These are phyloP conservation scores for Spodoptera litura DNA, from an alignment of 1,140 invertebrate species.

Conservation along the genomic window DNA sequence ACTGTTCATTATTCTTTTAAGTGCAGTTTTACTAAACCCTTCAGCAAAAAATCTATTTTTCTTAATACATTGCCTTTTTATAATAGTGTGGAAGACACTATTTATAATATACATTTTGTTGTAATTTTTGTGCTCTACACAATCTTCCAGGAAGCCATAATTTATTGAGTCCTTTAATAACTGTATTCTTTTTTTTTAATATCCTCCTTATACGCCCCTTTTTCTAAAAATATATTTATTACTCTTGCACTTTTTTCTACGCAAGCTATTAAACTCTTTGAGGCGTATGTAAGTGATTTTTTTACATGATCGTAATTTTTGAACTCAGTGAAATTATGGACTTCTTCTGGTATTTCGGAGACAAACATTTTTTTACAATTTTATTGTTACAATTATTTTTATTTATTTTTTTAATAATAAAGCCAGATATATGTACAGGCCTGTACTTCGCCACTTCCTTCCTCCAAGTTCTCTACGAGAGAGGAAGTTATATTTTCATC, in stretches of 20 bases:
- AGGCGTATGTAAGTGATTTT: background rate
- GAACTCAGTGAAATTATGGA: background rate
- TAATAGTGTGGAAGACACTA: background rate
- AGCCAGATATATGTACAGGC: background rate
- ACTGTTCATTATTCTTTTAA: no score
- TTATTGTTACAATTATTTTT: background rate
- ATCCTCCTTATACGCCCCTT: background rate
- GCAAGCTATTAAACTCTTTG: background rate
- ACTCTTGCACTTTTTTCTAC: conserved; percentile 1
- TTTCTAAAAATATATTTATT: conserved; percentile 14
- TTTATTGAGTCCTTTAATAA: conserved; percentile 9
- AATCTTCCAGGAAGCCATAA: conserved; percentile 3
- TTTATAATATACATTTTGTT: background rate
- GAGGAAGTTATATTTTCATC: conserved; percentile 1
- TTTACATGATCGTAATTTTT: background rate
- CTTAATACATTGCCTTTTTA: background rate
- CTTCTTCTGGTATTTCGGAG: background rate
- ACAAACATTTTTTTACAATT: background rate
- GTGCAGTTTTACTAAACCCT: no score
- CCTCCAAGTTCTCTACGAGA: background rate
- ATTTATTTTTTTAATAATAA: background rate
- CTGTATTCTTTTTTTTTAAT: background rate
- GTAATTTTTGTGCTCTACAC: background rate
- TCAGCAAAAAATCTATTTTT: background rate
- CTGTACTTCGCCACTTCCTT: background rate